A percentile compares a stretch with the other conserved stretches of the same genome.
Evolutionary conservation across 2,888 invertebrate genomes (phyloP).

Genomic region (Digitonthophagus gazella): DNA sequence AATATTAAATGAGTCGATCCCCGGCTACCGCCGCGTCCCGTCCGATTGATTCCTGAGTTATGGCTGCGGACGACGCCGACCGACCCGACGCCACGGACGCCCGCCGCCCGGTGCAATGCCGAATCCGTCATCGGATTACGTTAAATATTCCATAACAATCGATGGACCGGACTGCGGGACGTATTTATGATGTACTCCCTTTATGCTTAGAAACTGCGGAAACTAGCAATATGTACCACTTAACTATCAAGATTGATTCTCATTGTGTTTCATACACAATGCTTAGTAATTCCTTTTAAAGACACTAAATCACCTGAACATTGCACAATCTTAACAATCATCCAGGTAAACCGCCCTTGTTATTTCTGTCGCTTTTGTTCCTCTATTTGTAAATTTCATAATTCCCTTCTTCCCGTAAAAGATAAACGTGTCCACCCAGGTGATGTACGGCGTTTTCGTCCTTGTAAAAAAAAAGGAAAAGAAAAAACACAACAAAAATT

Average conservation of each 20-base stretch:
- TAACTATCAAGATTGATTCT: no score
- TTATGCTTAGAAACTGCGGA: background rate
- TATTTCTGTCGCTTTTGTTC: no score
- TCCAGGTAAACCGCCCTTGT: no score
- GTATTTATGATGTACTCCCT: background rate
- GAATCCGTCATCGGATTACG: conserved; percentile 33
- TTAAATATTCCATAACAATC: conserved; percentile 35
- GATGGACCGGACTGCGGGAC: conserved; percentile 25
- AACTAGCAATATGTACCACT: background rate
- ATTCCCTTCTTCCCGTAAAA: background rate
- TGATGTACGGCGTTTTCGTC: background rate
- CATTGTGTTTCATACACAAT: no score
- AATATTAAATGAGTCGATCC: background rate
- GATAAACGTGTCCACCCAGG: background rate
- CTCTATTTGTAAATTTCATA: background rate
- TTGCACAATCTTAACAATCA: no score
- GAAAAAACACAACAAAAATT: background rate
- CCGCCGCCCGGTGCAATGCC: conserved; percentile 16
- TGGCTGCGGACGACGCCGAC: conserved; percentile 17
- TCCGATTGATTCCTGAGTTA: background rate
- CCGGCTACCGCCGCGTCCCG: conserved; percentile 2
- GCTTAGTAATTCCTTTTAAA: no score
- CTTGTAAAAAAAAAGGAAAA: background rate
- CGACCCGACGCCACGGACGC: background rate
- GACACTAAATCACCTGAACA: no score